phyloP scores from a whole-genome alignment of 1,140 invertebrate genomes.

The Microplitis mediator region DNA sequence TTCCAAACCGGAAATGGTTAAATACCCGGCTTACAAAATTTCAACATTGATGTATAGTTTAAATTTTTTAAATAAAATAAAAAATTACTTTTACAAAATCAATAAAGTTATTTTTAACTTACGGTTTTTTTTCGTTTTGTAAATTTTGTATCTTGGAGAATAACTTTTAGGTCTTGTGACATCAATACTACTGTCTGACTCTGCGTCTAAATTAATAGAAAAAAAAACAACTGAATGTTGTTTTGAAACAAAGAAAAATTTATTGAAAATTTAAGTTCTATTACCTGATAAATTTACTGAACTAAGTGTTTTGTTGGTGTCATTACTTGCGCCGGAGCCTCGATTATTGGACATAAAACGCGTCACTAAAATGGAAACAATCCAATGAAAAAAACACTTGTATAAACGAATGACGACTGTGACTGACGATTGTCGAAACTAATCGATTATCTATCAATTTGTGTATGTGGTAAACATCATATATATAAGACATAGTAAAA shows the following conservation, averaged over 20 bases:
- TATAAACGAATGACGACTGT: no score
- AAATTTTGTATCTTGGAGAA: conserved; percentile 56
- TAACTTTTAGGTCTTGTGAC: conserved; percentile 50
- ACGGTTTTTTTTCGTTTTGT: conserved; percentile 55
- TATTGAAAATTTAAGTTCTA: not conserved
- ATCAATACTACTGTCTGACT: conserved; percentile 58
- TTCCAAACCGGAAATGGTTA: no score
- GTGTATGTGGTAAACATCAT: conserved; percentile 4
- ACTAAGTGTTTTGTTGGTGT: conserved; percentile 32
- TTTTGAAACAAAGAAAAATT: not conserved
- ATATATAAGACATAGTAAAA: not conserved
- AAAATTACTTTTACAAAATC: conserved; percentile 1
- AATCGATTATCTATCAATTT: not conserved
- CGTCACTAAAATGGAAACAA: conserved; percentile 29
- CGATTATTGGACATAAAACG: conserved; percentile 47
- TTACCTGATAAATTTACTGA: conserved; percentile 47
- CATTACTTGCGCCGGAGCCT: conserved; percentile 32
- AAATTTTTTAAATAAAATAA: not conserved
- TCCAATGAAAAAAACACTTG: no score
- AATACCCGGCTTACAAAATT: no score
- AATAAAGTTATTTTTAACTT: conserved; percentile 28
- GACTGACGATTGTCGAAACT: no score
- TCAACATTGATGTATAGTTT: no score
- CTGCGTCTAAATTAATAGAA: conserved; percentile 48
- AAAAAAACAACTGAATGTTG: conserved; percentile 19